Evolutionary conservation across 2,113 vertebrate species (phyloP).

Genomic region (Scomber colias): DNA sequence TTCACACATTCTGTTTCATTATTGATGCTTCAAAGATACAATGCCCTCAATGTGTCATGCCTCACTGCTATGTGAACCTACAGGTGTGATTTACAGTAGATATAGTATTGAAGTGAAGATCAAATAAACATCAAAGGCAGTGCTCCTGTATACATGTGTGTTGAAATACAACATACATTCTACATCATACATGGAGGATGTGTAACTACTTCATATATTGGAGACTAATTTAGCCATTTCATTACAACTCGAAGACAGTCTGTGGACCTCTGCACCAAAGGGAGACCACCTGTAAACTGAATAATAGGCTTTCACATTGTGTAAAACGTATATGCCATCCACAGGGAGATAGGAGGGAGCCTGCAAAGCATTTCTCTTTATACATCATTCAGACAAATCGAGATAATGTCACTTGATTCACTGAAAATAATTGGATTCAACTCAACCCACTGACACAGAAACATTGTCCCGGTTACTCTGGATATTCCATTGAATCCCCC

Average conservation of each 20-base stretch:
- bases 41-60: constrained; percentile 45
- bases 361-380: background rate
- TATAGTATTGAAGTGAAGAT: constrained; percentile 43
- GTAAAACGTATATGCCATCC: background rate
- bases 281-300: background rate
- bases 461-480: no score
- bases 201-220: background rate
- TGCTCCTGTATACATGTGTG: background rate
- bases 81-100: constrained; percentile 37
- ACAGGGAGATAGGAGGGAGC: background rate
- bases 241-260: background rate
- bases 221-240: background rate
- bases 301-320: background rate
- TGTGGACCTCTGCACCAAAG: background rate
- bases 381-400: background rate
- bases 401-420: background rate
- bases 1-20: constrained; percentile 18
- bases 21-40: constrained; percentile 27
- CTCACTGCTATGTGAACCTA: constrained; percentile 6
- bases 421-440: no score
- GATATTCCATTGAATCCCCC: no score
- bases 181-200: background rate
- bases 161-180: background rate
- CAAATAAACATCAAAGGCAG: constrained; percentile 37
- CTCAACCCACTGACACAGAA: no score